phyloP scores from a whole-genome alignment of 1,140 invertebrate genomes.

The Neomicropteryx cornuta region DNA sequence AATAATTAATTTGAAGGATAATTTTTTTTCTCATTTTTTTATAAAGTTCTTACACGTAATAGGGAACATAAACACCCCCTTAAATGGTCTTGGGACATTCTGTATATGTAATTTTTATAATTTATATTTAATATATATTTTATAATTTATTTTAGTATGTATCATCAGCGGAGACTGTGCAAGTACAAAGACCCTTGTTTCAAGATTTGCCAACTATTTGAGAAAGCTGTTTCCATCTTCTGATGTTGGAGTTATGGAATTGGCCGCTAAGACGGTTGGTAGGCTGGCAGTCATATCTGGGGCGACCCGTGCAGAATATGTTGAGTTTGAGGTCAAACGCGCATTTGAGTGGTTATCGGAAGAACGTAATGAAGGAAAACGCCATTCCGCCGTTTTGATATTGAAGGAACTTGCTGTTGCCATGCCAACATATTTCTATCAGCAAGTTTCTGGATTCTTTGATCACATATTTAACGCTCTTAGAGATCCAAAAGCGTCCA shows the following conservation, averaged over 20 bases:
- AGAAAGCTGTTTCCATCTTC: conserved; percentile 80
- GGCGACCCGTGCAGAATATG: conserved; percentile 88
- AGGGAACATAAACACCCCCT: no score
- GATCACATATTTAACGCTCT: conserved; percentile 91
- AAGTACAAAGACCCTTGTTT: conserved; percentile 80
- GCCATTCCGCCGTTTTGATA: conserved; percentile 86
- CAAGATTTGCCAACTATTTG: conserved; percentile 87
- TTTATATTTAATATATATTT: conserved; percentile 8
- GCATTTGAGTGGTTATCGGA: conserved; percentile 88
- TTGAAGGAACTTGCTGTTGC: conserved; percentile 88
- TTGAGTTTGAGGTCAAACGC: conserved; percentile 91
- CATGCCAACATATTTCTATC: conserved; percentile 97
- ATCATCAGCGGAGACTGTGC: conserved; percentile 87
- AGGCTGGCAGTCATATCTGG: conserved; percentile 84
- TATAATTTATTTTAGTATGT: conserved; percentile 54
- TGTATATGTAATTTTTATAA: no score
- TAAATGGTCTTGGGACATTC: no score
- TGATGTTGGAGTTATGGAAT: conserved; percentile 88
- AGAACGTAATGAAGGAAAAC: conserved; percentile 79
- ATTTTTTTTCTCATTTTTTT: not conserved
- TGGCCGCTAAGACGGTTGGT: conserved; percentile 90
- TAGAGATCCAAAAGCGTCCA: conserved; percentile 82
- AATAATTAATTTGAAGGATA: not conserved
- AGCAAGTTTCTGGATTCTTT: conserved; percentile 94
- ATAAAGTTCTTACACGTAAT: no score